phyloP scores from a whole-genome alignment of 2,797 vertebrate genomes.

The Discoglossus pictus region DNA sequence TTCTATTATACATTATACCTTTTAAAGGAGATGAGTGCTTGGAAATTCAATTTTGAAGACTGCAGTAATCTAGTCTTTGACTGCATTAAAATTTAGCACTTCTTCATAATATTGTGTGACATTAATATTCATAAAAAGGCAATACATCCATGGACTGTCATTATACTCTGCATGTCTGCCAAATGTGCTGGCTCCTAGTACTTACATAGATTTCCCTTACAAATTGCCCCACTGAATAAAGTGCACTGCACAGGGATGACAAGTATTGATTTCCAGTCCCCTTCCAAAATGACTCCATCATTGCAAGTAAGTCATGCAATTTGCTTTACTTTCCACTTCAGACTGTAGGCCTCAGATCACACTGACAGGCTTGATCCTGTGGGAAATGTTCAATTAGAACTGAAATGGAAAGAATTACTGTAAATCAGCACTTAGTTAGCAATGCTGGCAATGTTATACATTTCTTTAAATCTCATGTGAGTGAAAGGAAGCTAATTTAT shows the following conservation, averaged over 20 bases:
- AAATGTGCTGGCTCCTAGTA: conserved; percentile 56
- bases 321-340: conserved; percentile 66
- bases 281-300: conserved; percentile 68
- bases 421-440: conserved; percentile 62
- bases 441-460: conserved; percentile 47
- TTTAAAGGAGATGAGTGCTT: conserved; percentile 26
- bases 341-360: conserved; percentile 59
- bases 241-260: conserved; percentile 58
- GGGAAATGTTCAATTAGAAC: conserved; percentile 70
- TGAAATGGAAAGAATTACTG: conserved; percentile 65
- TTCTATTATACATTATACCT: conserved; percentile 37
- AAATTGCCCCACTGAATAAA: conserved; percentile 67
- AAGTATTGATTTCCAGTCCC: conserved; percentile 75
- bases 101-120: conserved; percentile 54
- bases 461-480: conserved; percentile 29
- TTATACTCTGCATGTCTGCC: conserved; percentile 42
- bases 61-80: conserved; percentile 48
- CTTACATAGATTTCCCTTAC: conserved; percentile 59
- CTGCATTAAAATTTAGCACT: conserved; percentile 55
- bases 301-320: conserved; percentile 61
- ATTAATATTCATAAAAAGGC: conserved; percentile 56
- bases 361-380: conserved; percentile 60
- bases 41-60: conserved; percentile 51
- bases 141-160: conserved; percentile 50
- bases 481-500: conserved; percentile 53